Evolutionary conservation across 2,888 invertebrate genomes (phyloP).

Genomic region (Standfussiana lucernea): DNA sequence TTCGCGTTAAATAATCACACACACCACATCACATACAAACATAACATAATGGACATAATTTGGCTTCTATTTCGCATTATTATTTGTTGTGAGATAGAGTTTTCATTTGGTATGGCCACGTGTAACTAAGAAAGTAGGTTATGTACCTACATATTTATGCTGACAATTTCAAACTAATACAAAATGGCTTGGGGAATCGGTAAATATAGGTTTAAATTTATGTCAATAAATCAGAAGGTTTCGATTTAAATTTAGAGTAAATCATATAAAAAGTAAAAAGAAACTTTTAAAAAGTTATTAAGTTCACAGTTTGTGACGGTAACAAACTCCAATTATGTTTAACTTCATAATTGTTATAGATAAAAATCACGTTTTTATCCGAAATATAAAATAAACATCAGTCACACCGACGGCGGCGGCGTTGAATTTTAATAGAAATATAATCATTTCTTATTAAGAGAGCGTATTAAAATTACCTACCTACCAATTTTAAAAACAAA

Average conservation of each 20-base stretch:
- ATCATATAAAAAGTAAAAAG: slow-evolving; percentile 3
- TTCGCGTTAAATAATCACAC: slow-evolving; percentile 5
- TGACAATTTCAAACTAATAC: background rate
- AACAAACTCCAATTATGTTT: slow-evolving; percentile 27
- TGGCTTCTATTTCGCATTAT: background rate
- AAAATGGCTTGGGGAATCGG: background rate
- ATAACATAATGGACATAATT: slow-evolving; percentile 16
- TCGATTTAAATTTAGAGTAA: too few relatives aligned
- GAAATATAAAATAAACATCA: slow-evolving; percentile 16
- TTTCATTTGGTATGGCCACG: background rate
- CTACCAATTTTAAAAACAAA: slow-evolving; percentile 51
- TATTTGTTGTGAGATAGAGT: background rate
- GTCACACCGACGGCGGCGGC: background rate
- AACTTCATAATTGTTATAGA: slow-evolving; percentile 20
- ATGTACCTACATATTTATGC: background rate
- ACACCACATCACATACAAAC: too few relatives aligned
- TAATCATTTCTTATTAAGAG: slow-evolving; percentile 40
- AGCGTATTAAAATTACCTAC: slow-evolving; percentile 36
- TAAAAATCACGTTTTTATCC: slow-evolving; percentile 16
- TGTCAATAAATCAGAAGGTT: too few relatives aligned
- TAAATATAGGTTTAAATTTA: background rate
- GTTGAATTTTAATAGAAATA: slow-evolving; percentile 47
- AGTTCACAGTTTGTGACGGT: slow-evolving; percentile 13
- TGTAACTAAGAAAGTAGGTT: background rate
- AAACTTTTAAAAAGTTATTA: slow-evolving; percentile 23